phyloP scores from a whole-genome alignment of 2,797 vertebrate genomes.

The Paramormyrops hopkinsi region DNA sequence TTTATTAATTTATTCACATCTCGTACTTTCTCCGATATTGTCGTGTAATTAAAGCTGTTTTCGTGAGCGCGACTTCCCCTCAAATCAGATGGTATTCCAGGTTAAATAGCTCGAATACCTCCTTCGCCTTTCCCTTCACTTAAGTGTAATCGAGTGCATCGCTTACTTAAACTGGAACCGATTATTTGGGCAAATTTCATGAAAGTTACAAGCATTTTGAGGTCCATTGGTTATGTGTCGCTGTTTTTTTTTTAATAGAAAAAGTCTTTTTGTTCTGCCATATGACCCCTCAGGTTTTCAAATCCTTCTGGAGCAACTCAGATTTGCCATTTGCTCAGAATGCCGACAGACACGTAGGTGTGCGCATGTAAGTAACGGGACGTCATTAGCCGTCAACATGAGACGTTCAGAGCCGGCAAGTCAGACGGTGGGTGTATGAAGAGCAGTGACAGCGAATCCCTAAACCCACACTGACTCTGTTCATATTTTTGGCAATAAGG shows the following conservation, averaged over 20 bases:
- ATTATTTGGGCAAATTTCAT: neutral
- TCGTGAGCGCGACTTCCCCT: constrained; percentile 17
- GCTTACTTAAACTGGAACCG: neutral
- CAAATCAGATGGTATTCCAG: neutral
- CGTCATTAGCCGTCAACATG: neutral
- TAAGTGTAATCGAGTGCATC: neutral
- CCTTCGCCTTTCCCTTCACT: neutral
- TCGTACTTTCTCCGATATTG: constrained; percentile 55
- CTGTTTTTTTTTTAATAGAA: neutral
- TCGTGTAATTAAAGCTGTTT: constrained; percentile 49
- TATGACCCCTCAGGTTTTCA: neutral
- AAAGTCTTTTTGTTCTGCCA: neutral
- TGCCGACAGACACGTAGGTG: neutral
- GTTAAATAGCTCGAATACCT: neutral
- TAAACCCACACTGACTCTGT: neutral
- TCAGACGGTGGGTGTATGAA: neutral
- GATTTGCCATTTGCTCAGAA: neutral
- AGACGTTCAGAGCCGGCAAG: neutral
- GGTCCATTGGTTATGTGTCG: neutral
- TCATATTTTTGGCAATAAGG: neutral
- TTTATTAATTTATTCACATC: constrained; percentile 43
- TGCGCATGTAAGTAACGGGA: neutral
- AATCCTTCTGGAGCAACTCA: neutral
- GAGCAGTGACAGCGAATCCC: neutral
- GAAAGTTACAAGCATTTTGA: neutral